Evolutionary conservation across 2,113 vertebrate species (phyloP), one percentile per base, ranked within the genome.

Genomic region (Emydura subglobosa): DNA sequence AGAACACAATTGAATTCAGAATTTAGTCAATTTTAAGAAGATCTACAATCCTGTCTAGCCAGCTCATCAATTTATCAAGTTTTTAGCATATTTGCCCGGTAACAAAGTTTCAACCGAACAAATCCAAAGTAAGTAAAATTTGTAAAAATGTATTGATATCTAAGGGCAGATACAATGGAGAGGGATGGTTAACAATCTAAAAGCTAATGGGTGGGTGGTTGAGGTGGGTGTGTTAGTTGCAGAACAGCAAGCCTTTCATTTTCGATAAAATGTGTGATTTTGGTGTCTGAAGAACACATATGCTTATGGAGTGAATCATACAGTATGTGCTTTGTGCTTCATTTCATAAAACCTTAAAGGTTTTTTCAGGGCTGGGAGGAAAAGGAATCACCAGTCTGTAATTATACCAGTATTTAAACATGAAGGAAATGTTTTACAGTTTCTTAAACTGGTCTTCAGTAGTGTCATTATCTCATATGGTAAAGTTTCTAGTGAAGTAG

Each of bases 21-120:
- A 50, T 92, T 83, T 81, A 94, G 88, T 81, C 94, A 94, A 88
- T 89, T 89, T 90, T 88, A 95, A 96, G 87, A 96, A 93, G 81
- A 93, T 59, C 88, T 27, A 95, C 57, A 57, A 47, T 61, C 85
- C 92, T 54, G 93, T 89, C 92, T 86, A 88, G 95, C 87, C 96
- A 96, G 85, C 39, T 85, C 85, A 92, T 83, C 44, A 88, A 93
- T 90, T 92, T 78, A 68, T 92, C 27, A 94, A 87, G 76, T 74
- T 92, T 92, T 92, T 6, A 4, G 88, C 95, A 92, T 95, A 74
- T 51, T 51, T 51, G 50, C 50, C 50, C 14, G 39, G 11, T 14
- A 51, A 51, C 50, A 51, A 51, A 51, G 4, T 14, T 51, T 50
- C 49, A 50, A 50, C 49, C 6, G 11, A 7, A 50, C 49, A 50